Percentiles rank a stretch among this genome's conserved stretches.
These are phyloP conservation scores for Chelon auratus DNA, from an alignment of 2,797 vertebrate genomes.

Conservation along the genomic window DNA sequence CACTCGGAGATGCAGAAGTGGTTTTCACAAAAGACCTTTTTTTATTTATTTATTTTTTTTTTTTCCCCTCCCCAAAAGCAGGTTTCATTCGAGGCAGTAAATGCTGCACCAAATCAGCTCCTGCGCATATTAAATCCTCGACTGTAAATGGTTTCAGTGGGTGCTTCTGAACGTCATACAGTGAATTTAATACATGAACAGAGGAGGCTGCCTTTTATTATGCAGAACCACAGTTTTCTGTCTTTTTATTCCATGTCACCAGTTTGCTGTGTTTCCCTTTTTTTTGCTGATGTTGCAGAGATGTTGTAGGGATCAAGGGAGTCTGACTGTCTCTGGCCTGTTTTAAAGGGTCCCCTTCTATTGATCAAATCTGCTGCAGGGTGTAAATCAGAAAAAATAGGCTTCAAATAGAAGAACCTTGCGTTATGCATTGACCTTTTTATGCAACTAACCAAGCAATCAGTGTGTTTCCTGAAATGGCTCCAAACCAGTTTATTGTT, in stretches of 20 bases:
- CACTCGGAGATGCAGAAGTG: conserved; percentile 8
- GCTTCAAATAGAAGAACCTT: not conserved
- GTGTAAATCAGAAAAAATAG: conserved; percentile 48
- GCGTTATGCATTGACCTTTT: not conserved
- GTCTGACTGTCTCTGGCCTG: conserved; percentile 3
- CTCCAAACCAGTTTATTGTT: conserved; percentile 2
- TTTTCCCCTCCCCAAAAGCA: not conserved
- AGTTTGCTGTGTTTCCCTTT: not conserved
- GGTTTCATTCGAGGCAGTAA: not conserved
- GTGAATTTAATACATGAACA: not conserved
- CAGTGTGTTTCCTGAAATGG: not conserved
- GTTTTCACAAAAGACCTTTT: not conserved
- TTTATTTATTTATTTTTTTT: not conserved
- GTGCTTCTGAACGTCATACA: not conserved
- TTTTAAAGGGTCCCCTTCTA: conserved; percentile 30
- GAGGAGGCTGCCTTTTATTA: not conserved
- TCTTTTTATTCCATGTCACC: not conserved
- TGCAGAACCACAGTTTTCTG: not conserved
- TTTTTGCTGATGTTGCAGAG: conserved; percentile 51
- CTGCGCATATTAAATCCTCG: not conserved
- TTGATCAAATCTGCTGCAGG: conserved; percentile 54
- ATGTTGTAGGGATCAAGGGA: not conserved
- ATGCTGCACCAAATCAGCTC: not conserved
- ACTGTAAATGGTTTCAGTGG: not conserved
- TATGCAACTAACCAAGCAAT: not conserved